These are phyloP conservation scores for Trialeurodes vaporariorum DNA, from an alignment of 1,140 invertebrate species.

Conservation along the genomic window DNA sequence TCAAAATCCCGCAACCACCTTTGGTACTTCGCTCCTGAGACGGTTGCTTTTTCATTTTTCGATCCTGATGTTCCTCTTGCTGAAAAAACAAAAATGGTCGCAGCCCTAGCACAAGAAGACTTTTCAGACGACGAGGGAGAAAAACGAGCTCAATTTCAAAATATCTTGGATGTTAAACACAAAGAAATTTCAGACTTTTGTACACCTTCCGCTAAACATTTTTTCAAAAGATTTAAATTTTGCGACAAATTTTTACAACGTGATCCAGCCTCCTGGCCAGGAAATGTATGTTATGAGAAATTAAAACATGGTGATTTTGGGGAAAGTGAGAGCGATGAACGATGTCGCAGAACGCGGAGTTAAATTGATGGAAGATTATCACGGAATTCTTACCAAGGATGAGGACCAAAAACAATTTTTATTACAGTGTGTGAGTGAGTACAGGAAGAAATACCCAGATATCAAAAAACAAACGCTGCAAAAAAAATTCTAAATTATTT, in stretches of 20 bases:
- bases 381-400: slow-evolving; percentile 24
- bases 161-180: too few relatives aligned
- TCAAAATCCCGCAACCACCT: slow-evolving; percentile 26
- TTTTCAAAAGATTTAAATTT: too few relatives aligned
- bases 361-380: slow-evolving; percentile 32
- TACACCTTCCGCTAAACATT: too few relatives aligned
- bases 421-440: slow-evolving; percentile 27
- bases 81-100: slow-evolving; percentile 9
- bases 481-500: slow-evolving; percentile 9
- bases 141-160: too few relatives aligned
- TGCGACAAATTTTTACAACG: too few relatives aligned
- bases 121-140: not conserved
- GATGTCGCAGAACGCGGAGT: slow-evolving; percentile 30
- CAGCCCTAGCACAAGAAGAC: not conserved
- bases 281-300: too few relatives aligned
- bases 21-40: slow-evolving; percentile 28
- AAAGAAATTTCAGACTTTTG: too few relatives aligned
- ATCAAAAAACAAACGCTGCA: slow-evolving; percentile 2
- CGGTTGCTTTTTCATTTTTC: slow-evolving; percentile 22
- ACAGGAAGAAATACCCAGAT: slow-evolving; percentile 17
- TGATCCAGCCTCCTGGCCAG: too few relatives aligned
- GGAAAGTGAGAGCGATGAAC: slow-evolving; percentile 24
- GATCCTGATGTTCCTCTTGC: slow-evolving; percentile 1
- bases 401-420: slow-evolving; percentile 29
- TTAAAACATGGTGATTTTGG: too few relatives aligned